phyloP scores from a whole-genome alignment of 92 coral and sea anemone species.

The Zoanthus solanderi region DNA sequence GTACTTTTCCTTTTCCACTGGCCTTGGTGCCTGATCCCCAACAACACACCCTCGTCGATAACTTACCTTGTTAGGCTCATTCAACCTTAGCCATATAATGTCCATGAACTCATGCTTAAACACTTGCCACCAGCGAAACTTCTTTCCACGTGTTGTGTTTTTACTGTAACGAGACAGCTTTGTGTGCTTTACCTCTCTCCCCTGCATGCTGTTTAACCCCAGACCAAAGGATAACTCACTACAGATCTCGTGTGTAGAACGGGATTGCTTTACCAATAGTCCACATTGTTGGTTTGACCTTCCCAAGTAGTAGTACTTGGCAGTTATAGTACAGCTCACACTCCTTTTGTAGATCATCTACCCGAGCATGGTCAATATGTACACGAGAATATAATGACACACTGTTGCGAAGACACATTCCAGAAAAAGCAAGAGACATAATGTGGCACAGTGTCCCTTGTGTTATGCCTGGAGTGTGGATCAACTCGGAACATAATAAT shows the following conservation, averaged over 20 bases:
- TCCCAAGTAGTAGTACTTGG: conserved; percentile 39
- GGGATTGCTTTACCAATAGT: conserved; percentile 52
- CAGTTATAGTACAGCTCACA: conserved; percentile 54
- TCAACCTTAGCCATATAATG: conserved; percentile 56
- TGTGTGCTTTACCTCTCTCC: neutral
- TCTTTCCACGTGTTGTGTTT: conserved; percentile 63
- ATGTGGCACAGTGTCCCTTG: conserved; percentile 36
- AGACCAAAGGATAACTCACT: conserved; percentile 43
- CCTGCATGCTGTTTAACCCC: conserved; percentile 55
- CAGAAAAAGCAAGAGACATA: conserved; percentile 45
- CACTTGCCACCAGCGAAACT: conserved; percentile 59
- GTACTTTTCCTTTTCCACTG: conserved; percentile 44
- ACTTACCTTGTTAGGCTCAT: conserved; percentile 25
- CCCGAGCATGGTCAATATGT: conserved; percentile 33
- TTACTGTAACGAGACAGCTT: conserved; percentile 52
- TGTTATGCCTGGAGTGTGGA: conserved; percentile 24
- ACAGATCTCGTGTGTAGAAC: conserved; percentile 20
- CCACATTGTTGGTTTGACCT: conserved; percentile 33
- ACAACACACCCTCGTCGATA: conserved; percentile 44
- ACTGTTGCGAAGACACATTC: conserved; percentile 33
- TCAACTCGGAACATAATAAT: conserved; percentile 18
- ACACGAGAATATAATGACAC: conserved; percentile 39
- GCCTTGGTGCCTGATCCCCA: conserved; percentile 41
- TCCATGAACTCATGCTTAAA: conserved; percentile 61
- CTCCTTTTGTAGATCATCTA: conserved; percentile 35